Percentiles rank a stretch among this genome's conserved stretches.
Conservation (phyloP, 2,113 vertebrate species). For the Poeciliopsis turrubarensis region DNA sequence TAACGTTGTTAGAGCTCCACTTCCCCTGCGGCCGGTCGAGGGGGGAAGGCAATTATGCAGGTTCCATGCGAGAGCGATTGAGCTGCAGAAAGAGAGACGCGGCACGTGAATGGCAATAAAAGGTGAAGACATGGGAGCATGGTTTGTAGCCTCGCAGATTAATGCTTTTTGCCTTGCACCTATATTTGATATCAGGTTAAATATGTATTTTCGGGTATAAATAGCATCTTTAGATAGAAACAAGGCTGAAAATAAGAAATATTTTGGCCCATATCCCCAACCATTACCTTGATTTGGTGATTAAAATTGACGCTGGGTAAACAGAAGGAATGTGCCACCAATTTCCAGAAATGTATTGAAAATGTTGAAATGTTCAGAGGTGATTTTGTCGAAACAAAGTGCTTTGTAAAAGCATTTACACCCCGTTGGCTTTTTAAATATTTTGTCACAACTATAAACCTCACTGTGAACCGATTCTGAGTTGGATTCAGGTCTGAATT, state of each 20-base stretch:
- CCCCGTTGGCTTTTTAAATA: too few species aligned
- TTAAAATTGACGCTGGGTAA: not conserved
- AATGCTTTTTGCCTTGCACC: constrained; percentile 43
- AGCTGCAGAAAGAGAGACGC: constrained; percentile 27
- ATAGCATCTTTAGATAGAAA: constrained; percentile 20
- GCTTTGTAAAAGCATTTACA: not conserved
- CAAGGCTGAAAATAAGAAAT: constrained; percentile 29
- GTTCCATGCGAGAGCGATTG: constrained; percentile 56
- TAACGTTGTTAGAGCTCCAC: constrained; percentile 75
- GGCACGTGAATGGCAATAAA: constrained; percentile 49
- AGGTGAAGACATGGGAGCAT: constrained; percentile 23
- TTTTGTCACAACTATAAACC: too few species aligned
- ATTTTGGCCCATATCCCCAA: constrained; percentile 30
- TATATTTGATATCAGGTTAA: constrained; percentile 33
- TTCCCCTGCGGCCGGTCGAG: constrained; percentile 71
- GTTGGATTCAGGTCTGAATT: not conserved
- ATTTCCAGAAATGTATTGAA: too few species aligned
- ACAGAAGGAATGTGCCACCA: too few species aligned
- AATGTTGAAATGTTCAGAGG: not conserved
- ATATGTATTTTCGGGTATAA: constrained; percentile 25
- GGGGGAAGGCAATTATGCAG: constrained; percentile 81
- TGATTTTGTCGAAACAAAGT: not conserved
- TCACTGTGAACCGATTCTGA: not conserved
- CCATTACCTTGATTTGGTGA: constrained; percentile 20
- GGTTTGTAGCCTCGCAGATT: constrained; percentile 46